Conservation (phyloP, 23 tunicate species). For the Phallusia fumigata region DNA sequence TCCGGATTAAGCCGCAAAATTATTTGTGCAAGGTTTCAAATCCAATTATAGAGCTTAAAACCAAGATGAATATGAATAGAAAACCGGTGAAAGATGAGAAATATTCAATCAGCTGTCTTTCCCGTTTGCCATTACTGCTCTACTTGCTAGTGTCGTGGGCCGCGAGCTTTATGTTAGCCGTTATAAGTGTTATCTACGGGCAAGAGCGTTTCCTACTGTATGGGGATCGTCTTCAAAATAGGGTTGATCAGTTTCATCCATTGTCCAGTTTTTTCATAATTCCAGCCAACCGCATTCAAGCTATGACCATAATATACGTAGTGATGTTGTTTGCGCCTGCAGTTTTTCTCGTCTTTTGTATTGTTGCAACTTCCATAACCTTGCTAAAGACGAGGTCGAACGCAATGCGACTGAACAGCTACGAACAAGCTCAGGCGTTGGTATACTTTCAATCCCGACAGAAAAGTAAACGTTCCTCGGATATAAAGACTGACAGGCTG, state of each 20-base stretch:
- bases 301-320: conserved; percentile 17
- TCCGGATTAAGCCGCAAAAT: conserved; percentile 21
- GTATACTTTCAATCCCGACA: background rate
- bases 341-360: conserved; percentile 2
- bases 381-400: background rate
- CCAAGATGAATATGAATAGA: conserved; percentile 3
- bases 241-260: background rate
- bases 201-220: conserved; percentile 26
- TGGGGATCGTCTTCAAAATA: conserved; percentile 18
- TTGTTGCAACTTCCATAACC: background rate
- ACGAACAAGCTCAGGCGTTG: conserved; percentile 21
- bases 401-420: conserved; percentile 25
- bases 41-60: background rate
- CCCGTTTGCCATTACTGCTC: background rate
- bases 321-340: conserved; percentile 24
- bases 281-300: conserved; percentile 11
- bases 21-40: conserved; percentile 3
- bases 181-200: conserved; percentile 23
- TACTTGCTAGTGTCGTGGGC: conserved; percentile 23
- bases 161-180: conserved; percentile 22
- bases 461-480: background rate
- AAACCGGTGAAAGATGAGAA: background rate
- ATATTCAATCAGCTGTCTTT: background rate
- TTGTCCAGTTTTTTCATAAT: conserved; percentile 13
- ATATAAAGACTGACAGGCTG: background rate